Percentiles rank a stretch among this genome's conserved stretches.
Conservation (phyloP, 2,797 vertebrate genomes). For the Coreius guichenoti region DNA sequence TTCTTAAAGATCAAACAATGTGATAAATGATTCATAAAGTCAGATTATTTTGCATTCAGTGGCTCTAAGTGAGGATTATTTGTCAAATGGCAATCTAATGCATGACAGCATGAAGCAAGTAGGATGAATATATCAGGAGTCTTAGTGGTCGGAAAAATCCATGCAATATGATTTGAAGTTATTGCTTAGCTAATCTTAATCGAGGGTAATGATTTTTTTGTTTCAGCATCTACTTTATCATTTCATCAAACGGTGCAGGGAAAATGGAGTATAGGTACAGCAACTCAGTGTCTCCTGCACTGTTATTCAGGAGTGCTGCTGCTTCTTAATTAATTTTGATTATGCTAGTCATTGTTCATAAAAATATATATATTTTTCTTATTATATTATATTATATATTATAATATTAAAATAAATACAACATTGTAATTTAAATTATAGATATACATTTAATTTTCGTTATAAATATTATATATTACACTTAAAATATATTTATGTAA, state of each 20-base stretch:
- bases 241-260: slow-evolving; percentile 30
- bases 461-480: not conserved
- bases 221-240: slow-evolving; percentile 21
- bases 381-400: slow-evolving; percentile 11
- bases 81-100: slow-evolving; percentile 79
- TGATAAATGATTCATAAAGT: slow-evolving; percentile 80
- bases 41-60: slow-evolving; percentile 72
- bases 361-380: not conserved
- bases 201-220: slow-evolving; percentile 45
- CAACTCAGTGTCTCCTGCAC: not conserved
- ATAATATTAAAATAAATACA: not conserved
- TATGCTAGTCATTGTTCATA: not conserved
- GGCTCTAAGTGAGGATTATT: slow-evolving; percentile 71
- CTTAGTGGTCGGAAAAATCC: slow-evolving; percentile 67
- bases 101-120: slow-evolving; percentile 70
- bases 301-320: not conserved
- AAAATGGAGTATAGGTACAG: slow-evolving; percentile 44
- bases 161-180: slow-evolving; percentile 70
- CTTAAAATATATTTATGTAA: not conserved
- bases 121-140: slow-evolving; percentile 53
- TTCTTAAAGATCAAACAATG: slow-evolving; percentile 75
- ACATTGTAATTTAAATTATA: not conserved
- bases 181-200: slow-evolving; percentile 63
- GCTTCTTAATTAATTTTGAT: not conserved
- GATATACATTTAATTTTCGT: too few species aligned